These are phyloP conservation scores for Teleogryllus occipitalis DNA, from an alignment of 1,140 invertebrate species.

Conservation along the genomic window DNA sequence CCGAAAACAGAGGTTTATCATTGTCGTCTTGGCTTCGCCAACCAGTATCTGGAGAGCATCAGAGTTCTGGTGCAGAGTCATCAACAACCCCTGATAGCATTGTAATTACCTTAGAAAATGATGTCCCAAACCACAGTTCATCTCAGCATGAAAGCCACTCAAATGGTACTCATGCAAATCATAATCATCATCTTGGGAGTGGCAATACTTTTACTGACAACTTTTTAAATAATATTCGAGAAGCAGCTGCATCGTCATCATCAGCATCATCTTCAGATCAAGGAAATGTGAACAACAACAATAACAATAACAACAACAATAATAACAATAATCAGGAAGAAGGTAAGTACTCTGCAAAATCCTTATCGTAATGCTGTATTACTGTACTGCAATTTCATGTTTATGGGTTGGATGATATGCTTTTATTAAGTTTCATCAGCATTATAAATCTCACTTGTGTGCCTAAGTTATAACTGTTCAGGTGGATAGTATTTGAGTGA, in stretches of 20 bases:
- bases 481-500: too few species aligned
- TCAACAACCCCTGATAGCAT: background rate
- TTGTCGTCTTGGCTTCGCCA: conserved; percentile 15
- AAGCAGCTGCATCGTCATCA: conserved; percentile 1
- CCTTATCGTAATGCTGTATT: too few species aligned
- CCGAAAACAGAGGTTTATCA: conserved; percentile 11
- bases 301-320: conserved; percentile 17
- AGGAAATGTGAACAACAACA: conserved; percentile 14
- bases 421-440: too few species aligned
- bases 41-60: background rate
- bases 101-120: conserved; percentile 14
- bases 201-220: conserved; percentile 11
- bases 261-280: background rate
- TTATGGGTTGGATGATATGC: too few species aligned
- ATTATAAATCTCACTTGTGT: too few species aligned
- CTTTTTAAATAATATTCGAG: conserved; percentile 16
- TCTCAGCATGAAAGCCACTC: background rate
- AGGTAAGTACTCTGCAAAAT: background rate
- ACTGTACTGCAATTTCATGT: too few species aligned
- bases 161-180: background rate
- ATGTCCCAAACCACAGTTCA: background rate
- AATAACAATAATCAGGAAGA: conserved; percentile 15
- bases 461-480: too few species aligned
- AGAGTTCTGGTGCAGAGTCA: background rate
- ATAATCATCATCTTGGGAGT: background rate